Conservation (phyloP, 2,113 vertebrate species). For the Microtus pennsylvanicus region DNA sequence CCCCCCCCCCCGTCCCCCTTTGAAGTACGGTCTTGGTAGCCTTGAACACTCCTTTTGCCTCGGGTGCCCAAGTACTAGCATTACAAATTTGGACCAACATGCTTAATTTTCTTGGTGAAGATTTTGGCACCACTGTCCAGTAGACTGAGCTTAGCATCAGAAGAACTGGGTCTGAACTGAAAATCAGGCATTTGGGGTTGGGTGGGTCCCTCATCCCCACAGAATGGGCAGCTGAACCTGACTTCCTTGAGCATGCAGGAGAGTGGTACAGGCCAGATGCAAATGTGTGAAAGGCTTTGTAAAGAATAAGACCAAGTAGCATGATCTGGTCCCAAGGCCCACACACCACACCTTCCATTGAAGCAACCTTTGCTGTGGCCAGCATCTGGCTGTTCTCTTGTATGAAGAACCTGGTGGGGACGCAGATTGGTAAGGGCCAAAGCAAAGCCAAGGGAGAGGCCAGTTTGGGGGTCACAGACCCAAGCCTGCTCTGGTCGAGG, state of each 20-base stretch:
- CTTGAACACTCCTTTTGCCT: background rate
- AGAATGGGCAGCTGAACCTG: background rate
- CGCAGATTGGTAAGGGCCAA: background rate
- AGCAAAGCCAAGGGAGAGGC: background rate
- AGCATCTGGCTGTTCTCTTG: too few relatives aligned
- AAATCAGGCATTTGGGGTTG: background rate
- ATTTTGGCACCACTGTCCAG: background rate
- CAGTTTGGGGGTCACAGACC: background rate
- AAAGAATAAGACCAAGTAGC: background rate
- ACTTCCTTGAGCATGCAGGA: background rate
- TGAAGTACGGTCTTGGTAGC: background rate
- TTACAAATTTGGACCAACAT: background rate
- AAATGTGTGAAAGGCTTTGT: background rate
- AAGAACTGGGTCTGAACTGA: constrained; percentile 11
- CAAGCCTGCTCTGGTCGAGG: background rate
- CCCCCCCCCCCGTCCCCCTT: rapidly evolving
- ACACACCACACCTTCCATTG: rapidly evolving
- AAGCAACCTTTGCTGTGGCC: background rate
- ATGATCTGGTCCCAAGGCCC: background rate
- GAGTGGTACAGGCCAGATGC: background rate
- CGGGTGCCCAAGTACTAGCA: background rate
- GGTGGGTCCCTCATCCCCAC: background rate
- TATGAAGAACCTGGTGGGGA: too few relatives aligned
- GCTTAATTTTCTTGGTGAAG: background rate
- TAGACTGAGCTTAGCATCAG: constrained; percentile 34